Evolutionary conservation across 2,113 vertebrate species (phyloP).

Genomic region (Desmodus rotundus): DNA sequence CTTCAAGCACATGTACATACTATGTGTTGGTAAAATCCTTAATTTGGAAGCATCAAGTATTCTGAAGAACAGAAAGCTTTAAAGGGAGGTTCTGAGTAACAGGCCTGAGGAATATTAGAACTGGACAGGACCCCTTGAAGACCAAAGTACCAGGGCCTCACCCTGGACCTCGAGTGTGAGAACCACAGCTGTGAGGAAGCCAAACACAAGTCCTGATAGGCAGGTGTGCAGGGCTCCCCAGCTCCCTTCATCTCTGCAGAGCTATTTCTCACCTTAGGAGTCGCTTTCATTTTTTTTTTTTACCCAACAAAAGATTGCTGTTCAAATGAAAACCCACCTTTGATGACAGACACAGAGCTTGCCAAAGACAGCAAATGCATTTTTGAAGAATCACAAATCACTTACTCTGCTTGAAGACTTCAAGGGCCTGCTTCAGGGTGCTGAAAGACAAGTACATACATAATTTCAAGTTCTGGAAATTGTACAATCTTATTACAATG

Average conservation of each 20-base stretch:
- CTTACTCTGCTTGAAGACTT: constrained; percentile 96
- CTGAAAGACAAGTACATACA: constrained; percentile 77
- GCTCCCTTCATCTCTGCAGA: not conserved
- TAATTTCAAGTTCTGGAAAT: constrained; percentile 46
- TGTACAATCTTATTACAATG: not conserved
- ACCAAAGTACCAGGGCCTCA: not conserved
- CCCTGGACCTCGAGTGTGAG: not conserved
- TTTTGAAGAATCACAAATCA: constrained; percentile 73
- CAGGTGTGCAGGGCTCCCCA: not conserved
- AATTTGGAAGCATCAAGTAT: not conserved
- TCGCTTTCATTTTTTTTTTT: not conserved
- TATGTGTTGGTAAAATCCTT: not conserved
- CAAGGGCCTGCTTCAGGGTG: constrained; percentile 91
- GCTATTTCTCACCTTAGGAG: not conserved
- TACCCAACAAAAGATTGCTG: not conserved
- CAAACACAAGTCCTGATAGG: rapidly evolving
- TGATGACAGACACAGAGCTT: not conserved
- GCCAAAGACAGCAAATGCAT: not conserved
- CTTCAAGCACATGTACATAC: not conserved
- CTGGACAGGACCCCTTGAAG: not conserved
- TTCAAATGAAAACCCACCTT: not conserved
- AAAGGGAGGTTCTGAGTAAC: not conserved
- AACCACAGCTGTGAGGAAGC: not conserved
- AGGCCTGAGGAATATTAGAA: not conserved
- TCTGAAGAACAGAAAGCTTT: not conserved